Percentiles rank a stretch among this genome's conserved stretches.
Conservation (phyloP, 1,140 invertebrate genomes). For the Homarus americanus region DNA sequence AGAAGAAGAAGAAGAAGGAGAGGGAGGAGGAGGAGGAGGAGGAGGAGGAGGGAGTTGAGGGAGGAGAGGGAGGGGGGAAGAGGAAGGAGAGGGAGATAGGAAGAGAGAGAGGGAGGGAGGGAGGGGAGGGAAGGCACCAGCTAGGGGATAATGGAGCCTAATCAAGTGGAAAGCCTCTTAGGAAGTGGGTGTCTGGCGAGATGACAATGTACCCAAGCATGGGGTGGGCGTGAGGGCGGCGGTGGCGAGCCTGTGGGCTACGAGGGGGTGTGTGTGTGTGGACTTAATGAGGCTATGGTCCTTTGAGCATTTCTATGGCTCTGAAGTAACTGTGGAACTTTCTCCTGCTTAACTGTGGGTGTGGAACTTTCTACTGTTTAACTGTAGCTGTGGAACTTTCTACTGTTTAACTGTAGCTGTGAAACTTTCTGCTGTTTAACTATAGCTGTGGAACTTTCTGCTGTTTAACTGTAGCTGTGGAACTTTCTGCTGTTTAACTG, state of each 20-base stretch:
- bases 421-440: too few species aligned
- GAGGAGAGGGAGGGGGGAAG: neutral
- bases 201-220: neutral
- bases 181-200: neutral
- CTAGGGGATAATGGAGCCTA: neutral
- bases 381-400: too few species aligned
- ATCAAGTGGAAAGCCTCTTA: neutral
- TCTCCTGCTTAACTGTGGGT: too few species aligned
- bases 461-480: too few species aligned
- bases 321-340: too few species aligned
- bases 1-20: too few species aligned
- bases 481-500: too few species aligned
- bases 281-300: neutral
- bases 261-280: neutral
- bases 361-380: too few species aligned
- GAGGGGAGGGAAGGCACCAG: neutral
- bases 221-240: neutral
- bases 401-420: too few species aligned
- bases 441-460: too few species aligned
- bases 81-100: neutral
- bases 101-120: neutral
- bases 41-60: slow-evolving; percentile 3
- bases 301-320: too few species aligned
- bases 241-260: neutral
- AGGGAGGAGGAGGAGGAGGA: neutral